Base-by-base conservation (phyloP, 2,113 vertebrate species). In the Mus spicilegus region DNA sequence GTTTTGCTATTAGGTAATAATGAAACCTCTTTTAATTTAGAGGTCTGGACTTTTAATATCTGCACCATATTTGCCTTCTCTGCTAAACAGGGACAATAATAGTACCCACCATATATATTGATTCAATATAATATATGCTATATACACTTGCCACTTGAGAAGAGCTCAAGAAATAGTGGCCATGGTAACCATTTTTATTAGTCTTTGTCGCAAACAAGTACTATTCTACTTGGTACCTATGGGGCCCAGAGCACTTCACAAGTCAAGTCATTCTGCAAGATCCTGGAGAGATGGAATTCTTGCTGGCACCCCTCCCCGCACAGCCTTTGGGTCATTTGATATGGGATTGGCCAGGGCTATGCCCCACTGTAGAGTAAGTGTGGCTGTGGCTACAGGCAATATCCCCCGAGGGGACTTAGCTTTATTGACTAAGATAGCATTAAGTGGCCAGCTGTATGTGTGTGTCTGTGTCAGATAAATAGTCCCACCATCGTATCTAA, bases 271-370 rank as follows among this genome's bases (percentile, higher is more conserved):
- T 58, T 96, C 36, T 73, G 85, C 12, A 76, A 76, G 75, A 92
- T 96, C 87, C 86, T 61, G 42, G 78, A 92, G 93, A 96, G 49
- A 95, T 90, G 80, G 49, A 91, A 92, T 97, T 95, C 96, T 17
- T 82, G 87, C 87, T 89, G 76, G 30, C 30, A 81, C 51, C 11
- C 75, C 72, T 80, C 36, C 56, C 46, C 85, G 93, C 61, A 61
- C 61, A 87, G 33, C 49, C 88, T 93, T 81, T 91, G 87, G 30
- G 30, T 93, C 89, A 76, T 95, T 93, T 51, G 70, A 82, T 89
- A 91, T 70, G 12, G 36, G 75, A 95, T 63, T 76, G 76, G 85
- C 72, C 69, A 92, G 49, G 70, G 75, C 77, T 91, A 26, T 85
- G 73, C 54, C 69, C 26, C 14, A 94, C 89, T 20, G 85, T 93